Evolutionary conservation across 2,113 vertebrate species (phyloP).

Genomic region (Nicator chloris): DNA sequence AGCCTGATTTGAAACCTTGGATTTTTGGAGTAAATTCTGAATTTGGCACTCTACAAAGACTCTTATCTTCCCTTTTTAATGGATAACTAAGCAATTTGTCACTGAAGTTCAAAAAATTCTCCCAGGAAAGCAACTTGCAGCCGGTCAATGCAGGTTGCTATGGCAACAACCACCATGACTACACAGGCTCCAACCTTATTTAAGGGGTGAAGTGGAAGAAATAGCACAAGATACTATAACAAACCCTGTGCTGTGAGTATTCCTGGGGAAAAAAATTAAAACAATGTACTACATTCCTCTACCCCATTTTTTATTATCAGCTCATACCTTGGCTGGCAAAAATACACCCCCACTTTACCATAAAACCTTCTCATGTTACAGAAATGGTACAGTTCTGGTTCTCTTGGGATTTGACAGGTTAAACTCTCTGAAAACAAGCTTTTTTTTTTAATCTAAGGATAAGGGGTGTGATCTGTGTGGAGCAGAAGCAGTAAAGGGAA

Average conservation of each 20-base stretch:
- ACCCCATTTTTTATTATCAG: not conserved
- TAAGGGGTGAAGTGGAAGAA: not conserved
- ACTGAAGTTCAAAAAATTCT: not conserved
- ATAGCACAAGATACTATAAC: not conserved
- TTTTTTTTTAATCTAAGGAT: not conserved
- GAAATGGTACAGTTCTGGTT: not conserved
- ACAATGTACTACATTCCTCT: not conserved
- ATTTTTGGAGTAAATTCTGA: not conserved
- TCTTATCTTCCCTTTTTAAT: not conserved
- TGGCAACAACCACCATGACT: conserved; percentile 26
- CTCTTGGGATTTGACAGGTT: not conserved
- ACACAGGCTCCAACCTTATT: not conserved
- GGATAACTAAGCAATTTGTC: not conserved
- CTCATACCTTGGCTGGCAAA: not conserved
- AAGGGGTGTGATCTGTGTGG: not conserved
- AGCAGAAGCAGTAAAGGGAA: not conserved
- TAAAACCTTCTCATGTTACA: not conserved
- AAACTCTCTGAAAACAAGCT: not conserved
- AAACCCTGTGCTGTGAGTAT: not conserved
- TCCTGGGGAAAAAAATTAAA: not conserved
- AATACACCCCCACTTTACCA: not conserved
- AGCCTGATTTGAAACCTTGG: not conserved
- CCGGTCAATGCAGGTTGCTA: not conserved
- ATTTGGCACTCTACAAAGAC: not conserved
- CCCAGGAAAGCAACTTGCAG: not conserved